Evolutionary conservation across 1,140 invertebrate species (phyloP), one percentile per base, ranked within the genome.

Genomic region (Bombus pyrosoma): DNA sequence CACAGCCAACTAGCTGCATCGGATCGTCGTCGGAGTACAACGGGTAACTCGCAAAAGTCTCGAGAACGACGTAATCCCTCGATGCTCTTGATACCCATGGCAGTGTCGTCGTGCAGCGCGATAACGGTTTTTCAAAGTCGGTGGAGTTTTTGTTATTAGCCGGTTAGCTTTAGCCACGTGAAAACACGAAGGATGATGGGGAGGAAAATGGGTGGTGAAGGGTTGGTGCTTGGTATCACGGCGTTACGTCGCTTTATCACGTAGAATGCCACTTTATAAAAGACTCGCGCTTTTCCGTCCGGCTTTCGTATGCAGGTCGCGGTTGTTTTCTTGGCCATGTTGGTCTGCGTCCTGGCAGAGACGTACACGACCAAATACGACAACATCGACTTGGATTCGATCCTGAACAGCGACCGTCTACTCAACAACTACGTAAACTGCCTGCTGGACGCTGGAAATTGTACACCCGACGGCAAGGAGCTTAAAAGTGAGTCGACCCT

Each of bases 321-420:
- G 53, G 43, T 94, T 71, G 76, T 96, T 43, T 92, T 95, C 37
- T 85, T 96, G 25, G 37, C 94, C 34, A 89, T 94, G 43, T 94
- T 92, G 9, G 90, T 91, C 6, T 94, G 94, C 87, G 92, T 89
- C 41, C 83, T 93, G 73, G 96, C 96, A 8, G 87, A 93, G 0
- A 96, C 96, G 86, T 98, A 98, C 91, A 97, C 97, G 0, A 96
- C 96, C 53, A 97, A 97, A 92, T 98, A 96, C 90, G 97, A 98
- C 92, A 97, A 97, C 90, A 94, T 98, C 66, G 95, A 98, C 91
- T 39, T 98, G 43, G 96, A 97, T 75, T 96, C 97, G 87, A 96
- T 98, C 73, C 93, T 98, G 3, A 94, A 94, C 25, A 98, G 96
- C 85, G 96, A 97, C 8, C 95, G 97, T 73, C 93, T 98, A 37